Evolutionary conservation across 1,140 invertebrate species (phyloP), one percentile per base, ranked within the genome.

Genomic region (Drosophila sturtevanti): DNA sequence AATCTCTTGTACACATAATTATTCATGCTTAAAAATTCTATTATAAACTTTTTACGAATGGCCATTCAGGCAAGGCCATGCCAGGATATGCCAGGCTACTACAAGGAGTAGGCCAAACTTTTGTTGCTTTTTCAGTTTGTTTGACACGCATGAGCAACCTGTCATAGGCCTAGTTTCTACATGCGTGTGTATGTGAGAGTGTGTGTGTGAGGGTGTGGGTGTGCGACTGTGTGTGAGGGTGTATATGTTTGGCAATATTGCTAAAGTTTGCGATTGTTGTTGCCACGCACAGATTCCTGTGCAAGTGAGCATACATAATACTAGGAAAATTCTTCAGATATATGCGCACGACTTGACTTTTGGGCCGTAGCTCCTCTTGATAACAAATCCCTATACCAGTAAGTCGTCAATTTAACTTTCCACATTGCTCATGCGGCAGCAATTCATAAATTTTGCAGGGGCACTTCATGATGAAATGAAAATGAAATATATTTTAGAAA

Each of bases 1-100:
- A 78, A 60, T 65, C 51, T 68, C 75, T 74, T 52, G 61, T 77
- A 67, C 64, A 74, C 70, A 86, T 86, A 86, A 86, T 86, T 86
- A 86, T 86, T 86, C 71, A 86, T 87, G 81, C 74, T 69, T 75
- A 66, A 74, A 86, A 86, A 86, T 86, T 86, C 68, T 86, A 86
- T 87, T 79, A 87, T 63, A 73, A 87, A 87, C 75, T 87, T 86
- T 79, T 59, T 41, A 60, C 67, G 61, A 34, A 48, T 37, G 62
- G 66, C 54, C 69, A 69, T 48, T 48, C 63, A 58, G 66, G 63
- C 68, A 70, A 54, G 3, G 9, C 9, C 10, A n/a, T n/a, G n/a
- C n/a, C n/a, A n/a, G n/a, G n/a, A n/a, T n/a, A n/a, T n/a, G n/a
- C n/a, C n/a, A n/a, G n/a, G n/a, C n/a, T n/a, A n/a, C n/a, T 11